Percentiles rank a stretch among this genome's conserved stretches.
Evolutionary conservation across 2,113 vertebrate genomes (phyloP).

Genomic region (Vulpes ferrilata): DNA sequence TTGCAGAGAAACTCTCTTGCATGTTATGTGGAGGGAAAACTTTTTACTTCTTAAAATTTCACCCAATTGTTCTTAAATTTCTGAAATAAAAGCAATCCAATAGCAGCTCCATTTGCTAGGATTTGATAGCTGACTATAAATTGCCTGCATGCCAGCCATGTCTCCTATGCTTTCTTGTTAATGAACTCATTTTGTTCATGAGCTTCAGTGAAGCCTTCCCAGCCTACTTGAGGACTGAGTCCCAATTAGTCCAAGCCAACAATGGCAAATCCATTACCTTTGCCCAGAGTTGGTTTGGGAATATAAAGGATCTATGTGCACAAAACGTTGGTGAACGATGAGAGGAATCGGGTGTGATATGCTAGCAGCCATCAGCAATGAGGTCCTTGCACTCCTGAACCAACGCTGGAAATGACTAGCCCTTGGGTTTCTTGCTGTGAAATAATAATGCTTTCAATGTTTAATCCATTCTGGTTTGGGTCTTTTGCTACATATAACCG

Average conservation of each 20-base stretch:
- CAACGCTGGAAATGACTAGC: not conserved
- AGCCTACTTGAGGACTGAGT: not conserved
- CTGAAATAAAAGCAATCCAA: not conserved
- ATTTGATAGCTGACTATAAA: not conserved
- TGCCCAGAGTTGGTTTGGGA: not conserved
- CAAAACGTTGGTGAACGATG: not conserved
- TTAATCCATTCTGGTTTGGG: not conserved
- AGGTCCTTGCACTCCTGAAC: not conserved
- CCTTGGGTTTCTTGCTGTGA: not conserved
- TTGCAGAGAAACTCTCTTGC: not conserved
- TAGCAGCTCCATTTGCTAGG: not conserved
- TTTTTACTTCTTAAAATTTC: not conserved
- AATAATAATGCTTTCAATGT: not conserved
- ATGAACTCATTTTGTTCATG: not conserved
- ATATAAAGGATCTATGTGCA: not conserved
- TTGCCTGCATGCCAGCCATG: not conserved
- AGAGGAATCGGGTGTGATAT: not conserved
- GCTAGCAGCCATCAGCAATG: fast-evolving
- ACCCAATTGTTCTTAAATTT: not conserved
- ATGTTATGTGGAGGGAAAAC: not conserved
- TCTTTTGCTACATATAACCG: not conserved
- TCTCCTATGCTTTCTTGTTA: not conserved
- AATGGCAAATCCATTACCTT: not conserved
- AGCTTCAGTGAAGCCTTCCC: not conserved
- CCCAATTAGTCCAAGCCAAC: not conserved